phyloP scores from a whole-genome alignment of 2,797 vertebrate genomes.

The Notolabrus celidotus region DNA sequence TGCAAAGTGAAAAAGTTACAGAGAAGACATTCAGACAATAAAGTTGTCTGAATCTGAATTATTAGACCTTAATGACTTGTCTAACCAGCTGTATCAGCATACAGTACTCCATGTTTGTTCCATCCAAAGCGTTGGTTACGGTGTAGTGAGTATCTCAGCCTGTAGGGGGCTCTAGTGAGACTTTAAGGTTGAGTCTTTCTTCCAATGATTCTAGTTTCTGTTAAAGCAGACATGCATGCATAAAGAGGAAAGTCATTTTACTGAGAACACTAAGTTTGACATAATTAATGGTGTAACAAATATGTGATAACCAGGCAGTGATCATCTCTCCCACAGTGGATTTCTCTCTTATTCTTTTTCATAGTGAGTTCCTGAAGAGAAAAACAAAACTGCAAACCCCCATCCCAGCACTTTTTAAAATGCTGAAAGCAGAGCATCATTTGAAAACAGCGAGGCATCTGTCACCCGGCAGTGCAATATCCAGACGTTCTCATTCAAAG shows the following conservation, averaged over 20 bases:
- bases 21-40: no score
- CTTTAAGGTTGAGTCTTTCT: background rate
- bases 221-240: no score
- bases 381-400: background rate
- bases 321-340: background rate
- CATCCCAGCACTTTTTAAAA: background rate
- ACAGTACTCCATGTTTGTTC: no score
- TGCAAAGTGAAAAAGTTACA: no score
- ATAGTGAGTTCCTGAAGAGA: background rate
- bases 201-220: no score
- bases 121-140: no score
- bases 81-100: no score
- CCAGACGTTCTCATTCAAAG: background rate
- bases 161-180: background rate
- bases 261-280: no score
- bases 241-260: no score
- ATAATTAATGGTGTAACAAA: background rate
- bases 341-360: background rate
- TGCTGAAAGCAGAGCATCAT: slow-evolving; percentile 2
- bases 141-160: background rate
- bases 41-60: no score
- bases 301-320: background rate
- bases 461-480: slow-evolving; percentile 5
- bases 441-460: slow-evolving; percentile 9
- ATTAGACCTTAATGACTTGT: no score